Evolutionary conservation across 2,888 invertebrate genomes (phyloP).

Genomic region (Merodon equestris): DNA sequence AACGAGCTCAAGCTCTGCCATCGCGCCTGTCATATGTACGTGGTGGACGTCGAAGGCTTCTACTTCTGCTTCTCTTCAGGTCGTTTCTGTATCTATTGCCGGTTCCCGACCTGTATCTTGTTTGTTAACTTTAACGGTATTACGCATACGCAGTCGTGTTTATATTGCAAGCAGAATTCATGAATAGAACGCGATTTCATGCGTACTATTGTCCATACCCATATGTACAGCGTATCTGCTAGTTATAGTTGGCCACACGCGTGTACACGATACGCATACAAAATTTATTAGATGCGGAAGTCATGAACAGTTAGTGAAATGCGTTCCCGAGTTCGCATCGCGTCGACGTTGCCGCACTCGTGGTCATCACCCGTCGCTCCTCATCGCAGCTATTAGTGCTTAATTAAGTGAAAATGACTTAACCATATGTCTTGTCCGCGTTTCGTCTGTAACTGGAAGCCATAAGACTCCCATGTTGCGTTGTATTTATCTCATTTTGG

Average conservation of each 20-base stretch:
- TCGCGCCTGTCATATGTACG: neutral
- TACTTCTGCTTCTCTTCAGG: neutral
- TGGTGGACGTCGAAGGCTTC: neutral
- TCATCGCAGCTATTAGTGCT: constrained; percentile 42
- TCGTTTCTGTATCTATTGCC: neutral
- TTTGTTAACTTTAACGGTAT: constrained; percentile 40
- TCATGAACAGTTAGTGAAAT: constrained; percentile 66
- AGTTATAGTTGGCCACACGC: constrained; percentile 52
- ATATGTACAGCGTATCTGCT: constrained; percentile 2
- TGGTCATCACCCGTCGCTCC: constrained; percentile 12
- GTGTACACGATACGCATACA: constrained; percentile 59
- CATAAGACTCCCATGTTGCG: too few relatives aligned
- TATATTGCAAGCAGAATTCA: constrained; percentile 33
- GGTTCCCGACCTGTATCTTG: too few relatives aligned
- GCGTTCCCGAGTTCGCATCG: constrained; percentile 22
- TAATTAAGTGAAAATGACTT: constrained; percentile 63
- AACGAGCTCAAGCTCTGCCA: constrained; percentile 18
- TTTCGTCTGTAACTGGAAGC: too few relatives aligned
- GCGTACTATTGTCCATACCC: neutral
- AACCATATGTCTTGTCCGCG: constrained; percentile 42
- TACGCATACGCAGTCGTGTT: constrained; percentile 43
- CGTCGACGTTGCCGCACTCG: constrained; percentile 5
- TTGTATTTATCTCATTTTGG: too few relatives aligned
- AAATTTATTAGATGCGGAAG: constrained; percentile 68
- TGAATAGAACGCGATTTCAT: constrained; percentile 49